phyloP scores from a whole-genome alignment of 2,888 invertebrate genomes.

The Hemistola chrysoprasaria region DNA sequence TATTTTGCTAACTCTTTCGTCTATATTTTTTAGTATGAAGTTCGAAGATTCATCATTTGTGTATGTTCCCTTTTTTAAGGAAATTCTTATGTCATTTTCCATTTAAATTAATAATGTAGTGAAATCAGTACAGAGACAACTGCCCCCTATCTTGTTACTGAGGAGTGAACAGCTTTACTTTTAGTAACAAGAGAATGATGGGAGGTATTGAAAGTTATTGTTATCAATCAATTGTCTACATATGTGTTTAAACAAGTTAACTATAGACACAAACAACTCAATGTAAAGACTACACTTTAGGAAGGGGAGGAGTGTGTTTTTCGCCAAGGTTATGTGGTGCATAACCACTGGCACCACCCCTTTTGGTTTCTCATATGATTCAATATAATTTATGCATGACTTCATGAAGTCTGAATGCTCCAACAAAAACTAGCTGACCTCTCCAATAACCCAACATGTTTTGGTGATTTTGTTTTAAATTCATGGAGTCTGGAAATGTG shows the following conservation, averaged over 20 bases:
- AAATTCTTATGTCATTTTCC: conserved; percentile 22
- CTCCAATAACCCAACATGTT: too few relatives aligned
- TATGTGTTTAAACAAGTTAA: conserved; percentile 23
- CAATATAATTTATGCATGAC: too few relatives aligned
- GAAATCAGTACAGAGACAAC: conserved; percentile 6
- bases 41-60: conserved; percentile 58
- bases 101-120: conserved; percentile 13
- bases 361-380: too few relatives aligned
- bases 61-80: conserved; percentile 59
- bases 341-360: too few relatives aligned
- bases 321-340: too few relatives aligned
- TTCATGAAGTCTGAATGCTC: too few relatives aligned
- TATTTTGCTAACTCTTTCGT: conserved; percentile 51
- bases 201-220: conserved; percentile 61
- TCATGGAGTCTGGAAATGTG: too few relatives aligned
- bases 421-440: too few relatives aligned
- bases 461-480: too few relatives aligned
- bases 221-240: conserved; percentile 24
- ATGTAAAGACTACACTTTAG: too few relatives aligned
- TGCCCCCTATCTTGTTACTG: conserved; percentile 14
- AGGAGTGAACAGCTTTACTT: conserved; percentile 33
- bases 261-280: too few relatives aligned
- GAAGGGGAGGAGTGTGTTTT: too few relatives aligned
- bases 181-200: conserved; percentile 62
- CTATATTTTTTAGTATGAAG: conserved; percentile 51